phyloP scores from a whole-genome alignment of 2,888 invertebrate species.

The Alentia gelatinosa region DNA sequence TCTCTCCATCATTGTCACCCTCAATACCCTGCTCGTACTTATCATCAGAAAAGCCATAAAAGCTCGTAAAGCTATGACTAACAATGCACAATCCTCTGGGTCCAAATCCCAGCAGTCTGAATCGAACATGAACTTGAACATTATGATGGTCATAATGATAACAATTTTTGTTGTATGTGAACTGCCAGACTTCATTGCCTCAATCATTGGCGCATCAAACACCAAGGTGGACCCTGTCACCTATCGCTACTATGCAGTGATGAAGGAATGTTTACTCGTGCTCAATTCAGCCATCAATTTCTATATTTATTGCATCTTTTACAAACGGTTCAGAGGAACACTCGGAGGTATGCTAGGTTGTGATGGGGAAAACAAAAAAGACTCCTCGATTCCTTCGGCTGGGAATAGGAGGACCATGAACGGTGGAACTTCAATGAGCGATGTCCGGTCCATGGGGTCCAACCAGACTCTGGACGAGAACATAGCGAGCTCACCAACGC shows the following conservation, averaged over 20 bases:
- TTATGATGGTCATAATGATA: conserved; percentile 55
- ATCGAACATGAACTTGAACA: conserved; percentile 29
- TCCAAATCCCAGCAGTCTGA: background rate
- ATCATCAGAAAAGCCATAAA: conserved; percentile 8
- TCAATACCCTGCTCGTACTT: conserved; percentile 42
- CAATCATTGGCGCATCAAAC: conserved; percentile 52
- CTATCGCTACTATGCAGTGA: conserved; percentile 35
- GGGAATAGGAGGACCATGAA: background rate
- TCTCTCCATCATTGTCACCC: conserved; percentile 7
- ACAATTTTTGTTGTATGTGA: conserved; percentile 54
- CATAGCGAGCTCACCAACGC: background rate
- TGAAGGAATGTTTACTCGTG: conserved; percentile 55
- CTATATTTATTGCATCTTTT: conserved; percentile 54
- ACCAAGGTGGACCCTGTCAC: background rate
- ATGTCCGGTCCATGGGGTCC: background rate
- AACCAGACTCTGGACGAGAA: background rate
- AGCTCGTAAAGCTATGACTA: conserved; percentile 33
- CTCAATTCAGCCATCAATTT: conserved; percentile 58
- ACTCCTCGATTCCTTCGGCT: background rate
- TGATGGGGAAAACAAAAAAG: background rate
- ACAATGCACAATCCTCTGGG: background rate
- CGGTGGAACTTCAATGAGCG: background rate
- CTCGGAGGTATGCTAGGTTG: background rate
- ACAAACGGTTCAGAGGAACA: conserved; percentile 38
- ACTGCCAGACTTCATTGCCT: conserved; percentile 57